A percentile compares a stretch with the other conserved stretches of the same genome.
phyloP scores from a whole-genome alignment of 2,113 vertebrate genomes.

The Oryzias woworae region DNA sequence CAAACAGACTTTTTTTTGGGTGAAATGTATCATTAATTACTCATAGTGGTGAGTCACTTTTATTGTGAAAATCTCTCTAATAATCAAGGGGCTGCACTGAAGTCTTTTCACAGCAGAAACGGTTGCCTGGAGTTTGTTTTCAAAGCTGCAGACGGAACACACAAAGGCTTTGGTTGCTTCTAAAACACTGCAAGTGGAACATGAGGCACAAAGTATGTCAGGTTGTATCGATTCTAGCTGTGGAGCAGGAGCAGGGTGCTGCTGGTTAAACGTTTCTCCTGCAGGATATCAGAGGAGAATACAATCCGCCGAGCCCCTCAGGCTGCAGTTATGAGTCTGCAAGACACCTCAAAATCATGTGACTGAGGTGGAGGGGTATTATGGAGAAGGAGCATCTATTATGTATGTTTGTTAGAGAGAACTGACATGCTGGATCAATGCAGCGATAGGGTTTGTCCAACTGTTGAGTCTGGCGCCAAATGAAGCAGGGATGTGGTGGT shows the following conservation, averaged over 20 bases:
- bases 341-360: constrained; percentile 40
- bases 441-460: constrained; percentile 10
- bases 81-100: background rate
- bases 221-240: constrained; percentile 47
- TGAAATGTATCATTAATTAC: constrained; percentile 6
- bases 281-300: constrained; percentile 41
- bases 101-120: background rate
- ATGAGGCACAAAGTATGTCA: constrained; percentile 47
- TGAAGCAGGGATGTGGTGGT: background rate
- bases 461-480: constrained; percentile 11
- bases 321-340: constrained; percentile 31
- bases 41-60: constrained; percentile 28
- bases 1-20: background rate
- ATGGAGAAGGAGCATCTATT: constrained; percentile 61
- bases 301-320: constrained; percentile 28
- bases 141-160: background rate
- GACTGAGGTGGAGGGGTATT: constrained; percentile 61
- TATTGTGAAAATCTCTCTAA: background rate
- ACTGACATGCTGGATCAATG: constrained; percentile 30
- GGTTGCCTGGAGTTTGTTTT: too few relatives aligned
- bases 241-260: constrained; percentile 22
- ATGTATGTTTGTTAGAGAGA: constrained; percentile 61
- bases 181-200: constrained; percentile 43
- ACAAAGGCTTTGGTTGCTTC: constrained; percentile 3
- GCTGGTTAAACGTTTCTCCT: constrained; percentile 35